These are phyloP conservation scores for Proteles cristata DNA, from an alignment of 2,113 vertebrate species.

Conservation along the genomic window DNA sequence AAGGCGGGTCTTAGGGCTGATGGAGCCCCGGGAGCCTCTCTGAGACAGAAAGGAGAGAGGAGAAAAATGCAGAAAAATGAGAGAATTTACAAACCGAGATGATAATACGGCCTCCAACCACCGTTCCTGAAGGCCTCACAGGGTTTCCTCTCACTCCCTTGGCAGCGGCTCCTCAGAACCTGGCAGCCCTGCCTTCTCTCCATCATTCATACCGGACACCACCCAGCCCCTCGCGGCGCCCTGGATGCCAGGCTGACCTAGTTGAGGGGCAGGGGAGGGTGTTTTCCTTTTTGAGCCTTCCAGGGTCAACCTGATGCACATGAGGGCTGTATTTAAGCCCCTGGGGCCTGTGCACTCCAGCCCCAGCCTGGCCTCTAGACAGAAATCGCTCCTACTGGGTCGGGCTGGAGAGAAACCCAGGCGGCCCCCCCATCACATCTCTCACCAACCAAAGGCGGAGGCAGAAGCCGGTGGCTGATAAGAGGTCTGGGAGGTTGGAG, in stretches of 20 bases:
- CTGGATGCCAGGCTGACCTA: constrained; percentile 21
- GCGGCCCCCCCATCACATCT: neutral
- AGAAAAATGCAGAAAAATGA: neutral
- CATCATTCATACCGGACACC: neutral
- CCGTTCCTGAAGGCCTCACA: neutral
- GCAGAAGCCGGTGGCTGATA: neutral
- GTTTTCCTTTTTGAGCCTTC: neutral
- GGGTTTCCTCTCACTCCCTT: neutral
- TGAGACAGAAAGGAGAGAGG: neutral
- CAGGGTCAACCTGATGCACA: neutral
- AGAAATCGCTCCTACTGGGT: neutral
- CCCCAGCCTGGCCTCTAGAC: neutral
- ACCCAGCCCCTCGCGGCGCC: neutral
- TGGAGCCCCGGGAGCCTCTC: neutral
- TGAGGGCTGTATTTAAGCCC: neutral
- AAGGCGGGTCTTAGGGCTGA: constrained; percentile 23
- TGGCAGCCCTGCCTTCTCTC: neutral
- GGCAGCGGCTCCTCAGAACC: neutral
- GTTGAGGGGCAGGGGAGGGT: neutral
- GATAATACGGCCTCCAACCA: neutral
- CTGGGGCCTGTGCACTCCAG: neutral
- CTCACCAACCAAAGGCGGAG: neutral
- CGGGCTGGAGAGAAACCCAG: neutral
- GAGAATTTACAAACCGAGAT: neutral
- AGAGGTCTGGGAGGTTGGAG: neutral